Evolutionary conservation across 2,888 invertebrate genomes (phyloP).

Genomic region (Ophonus ardosiacus): DNA sequence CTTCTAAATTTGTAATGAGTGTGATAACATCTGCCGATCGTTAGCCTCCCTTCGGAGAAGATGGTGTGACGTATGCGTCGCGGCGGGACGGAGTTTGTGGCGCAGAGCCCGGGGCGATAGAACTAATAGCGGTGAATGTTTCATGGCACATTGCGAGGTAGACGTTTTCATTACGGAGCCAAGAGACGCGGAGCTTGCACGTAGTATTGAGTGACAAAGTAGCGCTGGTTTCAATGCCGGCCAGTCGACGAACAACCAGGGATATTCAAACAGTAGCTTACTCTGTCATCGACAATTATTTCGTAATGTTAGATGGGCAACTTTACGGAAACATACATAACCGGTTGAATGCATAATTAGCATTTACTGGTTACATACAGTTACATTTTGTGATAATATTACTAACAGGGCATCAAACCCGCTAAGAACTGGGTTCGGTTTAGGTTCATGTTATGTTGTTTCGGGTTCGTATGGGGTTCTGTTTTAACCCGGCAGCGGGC

Average conservation of each 20-base stretch:
- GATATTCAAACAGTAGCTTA: not conserved
- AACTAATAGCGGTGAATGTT: slow-evolving; percentile 69
- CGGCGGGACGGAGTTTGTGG: slow-evolving; percentile 6
- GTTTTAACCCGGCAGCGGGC: too few species aligned
- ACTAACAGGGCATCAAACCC: too few species aligned
- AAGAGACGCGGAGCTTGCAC: slow-evolving; percentile 33
- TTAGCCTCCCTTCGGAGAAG: not conserved
- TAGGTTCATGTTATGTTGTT: too few species aligned
- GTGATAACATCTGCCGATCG: not conserved
- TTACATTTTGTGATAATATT: too few species aligned
- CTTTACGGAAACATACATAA: too few species aligned
- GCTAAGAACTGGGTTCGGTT: too few species aligned
- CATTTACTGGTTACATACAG: too few species aligned
- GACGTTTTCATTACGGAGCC: slow-evolving; percentile 57
- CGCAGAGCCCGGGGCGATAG: slow-evolving; percentile 67
- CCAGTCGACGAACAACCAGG: slow-evolving; percentile 11
- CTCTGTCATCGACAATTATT: too few species aligned
- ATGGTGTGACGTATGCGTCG: slow-evolving; percentile 10
- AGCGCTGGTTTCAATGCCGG: slow-evolving; percentile 5
- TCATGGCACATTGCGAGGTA: slow-evolving; percentile 64
- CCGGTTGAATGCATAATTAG: too few species aligned
- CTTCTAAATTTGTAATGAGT: too few species aligned
- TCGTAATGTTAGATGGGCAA: too few species aligned
- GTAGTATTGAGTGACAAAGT: slow-evolving; percentile 60
- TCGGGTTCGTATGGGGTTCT: too few species aligned